Evolutionary conservation across 1,140 invertebrate species (phyloP).

Genomic region (Bombus polaris): DNA sequence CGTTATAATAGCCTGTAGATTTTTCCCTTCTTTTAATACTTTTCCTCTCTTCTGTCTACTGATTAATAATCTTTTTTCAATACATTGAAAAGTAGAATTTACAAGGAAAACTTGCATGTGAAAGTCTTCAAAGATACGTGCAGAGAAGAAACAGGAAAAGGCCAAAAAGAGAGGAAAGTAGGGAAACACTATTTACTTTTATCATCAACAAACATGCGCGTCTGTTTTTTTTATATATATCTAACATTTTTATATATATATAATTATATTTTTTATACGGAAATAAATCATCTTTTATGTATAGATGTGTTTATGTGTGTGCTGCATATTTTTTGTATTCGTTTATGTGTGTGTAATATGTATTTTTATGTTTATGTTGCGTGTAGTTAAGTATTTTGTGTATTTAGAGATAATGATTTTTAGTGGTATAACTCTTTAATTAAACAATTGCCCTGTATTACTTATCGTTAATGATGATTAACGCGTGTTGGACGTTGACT

Average conservation of each 20-base stretch:
- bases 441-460: slow-evolving; percentile 72
- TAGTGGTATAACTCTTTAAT: slow-evolving; percentile 70
- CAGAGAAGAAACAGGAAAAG: slow-evolving; percentile 52
- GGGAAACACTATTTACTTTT: slow-evolving; percentile 57
- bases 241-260: not conserved
- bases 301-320: slow-evolving; percentile 39
- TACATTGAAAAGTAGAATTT: slow-evolving; percentile 25
- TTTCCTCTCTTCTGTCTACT: slow-evolving; percentile 42
- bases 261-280: slow-evolving; percentile 48
- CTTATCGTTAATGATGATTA: slow-evolving; percentile 72
- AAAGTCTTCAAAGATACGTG: slow-evolving; percentile 14
- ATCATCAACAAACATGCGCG: slow-evolving; percentile 63
- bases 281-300: slow-evolving; percentile 63
- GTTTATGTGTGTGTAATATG: slow-evolving; percentile 50
- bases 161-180: slow-evolving; percentile 65
- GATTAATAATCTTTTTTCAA: not conserved
- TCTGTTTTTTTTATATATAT: slow-evolving; percentile 31
- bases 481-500: slow-evolving; percentile 77
- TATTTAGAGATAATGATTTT: slow-evolving; percentile 69
- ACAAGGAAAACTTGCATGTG: slow-evolving; percentile 48
- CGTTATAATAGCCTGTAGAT: slow-evolving; percentile 9
- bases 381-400: slow-evolving; percentile 57
- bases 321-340: slow-evolving; percentile 34
- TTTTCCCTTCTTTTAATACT: slow-evolving; percentile 37
- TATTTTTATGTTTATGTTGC: slow-evolving; percentile 45